Percentiles rank a stretch among this genome's conserved stretches.
phyloP scores from a whole-genome alignment of 2,113 vertebrate species.

The Raphicerus campestris region DNA sequence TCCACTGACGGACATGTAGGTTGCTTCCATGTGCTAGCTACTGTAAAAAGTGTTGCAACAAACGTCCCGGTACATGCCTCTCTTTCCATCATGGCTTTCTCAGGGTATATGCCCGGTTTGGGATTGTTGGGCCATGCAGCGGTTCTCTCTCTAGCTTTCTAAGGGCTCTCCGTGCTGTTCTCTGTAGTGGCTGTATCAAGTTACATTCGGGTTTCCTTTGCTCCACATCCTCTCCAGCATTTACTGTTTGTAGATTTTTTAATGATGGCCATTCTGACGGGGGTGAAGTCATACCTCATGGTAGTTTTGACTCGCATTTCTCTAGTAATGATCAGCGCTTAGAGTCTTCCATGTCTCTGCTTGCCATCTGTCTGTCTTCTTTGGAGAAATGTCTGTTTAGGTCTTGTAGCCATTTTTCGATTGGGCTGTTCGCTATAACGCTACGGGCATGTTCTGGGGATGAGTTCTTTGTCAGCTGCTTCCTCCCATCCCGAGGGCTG shows the following conservation, averaged over 20 bases:
- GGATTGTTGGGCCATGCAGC: neutral
- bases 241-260: neutral
- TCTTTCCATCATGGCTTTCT: neutral
- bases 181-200: neutral
- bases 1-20: accelerated
- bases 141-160: neutral
- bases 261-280: neutral
- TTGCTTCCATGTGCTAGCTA: neutral
- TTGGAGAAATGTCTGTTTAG: neutral
- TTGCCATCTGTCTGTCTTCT: neutral
- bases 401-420: neutral
- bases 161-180: accelerated
- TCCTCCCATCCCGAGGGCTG: neutral
- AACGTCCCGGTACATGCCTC: accelerated
- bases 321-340: neutral
- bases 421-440: neutral
- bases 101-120: neutral
- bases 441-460: neutral
- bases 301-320: neutral
- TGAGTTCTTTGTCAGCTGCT: neutral
- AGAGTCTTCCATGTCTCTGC: neutral
- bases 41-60: neutral
- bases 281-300: neutral
- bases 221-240: neutral
- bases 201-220: neutral